Evolutionary conservation across 2,797 vertebrate species (phyloP).

Genomic region (Gobio occitaniae): DNA sequence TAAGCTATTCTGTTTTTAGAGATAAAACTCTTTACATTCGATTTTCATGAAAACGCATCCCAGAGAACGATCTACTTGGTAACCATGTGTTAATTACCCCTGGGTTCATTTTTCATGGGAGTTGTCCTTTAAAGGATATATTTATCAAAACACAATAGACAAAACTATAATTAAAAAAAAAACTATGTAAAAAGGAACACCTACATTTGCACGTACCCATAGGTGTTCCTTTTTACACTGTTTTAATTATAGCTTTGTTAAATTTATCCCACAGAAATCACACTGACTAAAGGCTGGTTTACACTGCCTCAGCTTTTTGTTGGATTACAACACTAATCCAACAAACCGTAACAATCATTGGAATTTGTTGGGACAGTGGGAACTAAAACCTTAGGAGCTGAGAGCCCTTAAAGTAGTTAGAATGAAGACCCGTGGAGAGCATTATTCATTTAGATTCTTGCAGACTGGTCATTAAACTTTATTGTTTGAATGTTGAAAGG

Average conservation of each 20-base stretch:
- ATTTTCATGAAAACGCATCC: too few species aligned
- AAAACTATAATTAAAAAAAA: not conserved
- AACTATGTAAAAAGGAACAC: not conserved
- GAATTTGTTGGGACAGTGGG: not conserved
- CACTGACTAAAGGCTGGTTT: constrained; percentile 8
- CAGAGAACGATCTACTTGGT: too few species aligned
- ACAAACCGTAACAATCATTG: constrained; percentile 11
- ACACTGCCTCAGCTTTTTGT: not conserved
- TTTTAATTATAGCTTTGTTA: too few species aligned
- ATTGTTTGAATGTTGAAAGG: not conserved
- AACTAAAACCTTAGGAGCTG: not conserved
- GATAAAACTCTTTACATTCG: too few species aligned
- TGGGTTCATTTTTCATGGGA: too few species aligned
- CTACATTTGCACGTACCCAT: not conserved
- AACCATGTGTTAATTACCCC: too few species aligned
- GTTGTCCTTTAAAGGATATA: not conserved
- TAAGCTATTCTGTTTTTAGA: too few species aligned
- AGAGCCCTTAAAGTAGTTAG: not conserved
- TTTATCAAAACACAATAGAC: not conserved
- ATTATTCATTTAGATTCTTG: constrained; percentile 44
- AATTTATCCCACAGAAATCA: not conserved
- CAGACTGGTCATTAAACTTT: constrained; percentile 18
- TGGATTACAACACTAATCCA: constrained; percentile 11
- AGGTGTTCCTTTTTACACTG: not conserved
- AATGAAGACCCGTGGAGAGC: constrained; percentile 11